Conservation (phyloP, 2,888 invertebrate species). For the Drosophila leonis region DNA sequence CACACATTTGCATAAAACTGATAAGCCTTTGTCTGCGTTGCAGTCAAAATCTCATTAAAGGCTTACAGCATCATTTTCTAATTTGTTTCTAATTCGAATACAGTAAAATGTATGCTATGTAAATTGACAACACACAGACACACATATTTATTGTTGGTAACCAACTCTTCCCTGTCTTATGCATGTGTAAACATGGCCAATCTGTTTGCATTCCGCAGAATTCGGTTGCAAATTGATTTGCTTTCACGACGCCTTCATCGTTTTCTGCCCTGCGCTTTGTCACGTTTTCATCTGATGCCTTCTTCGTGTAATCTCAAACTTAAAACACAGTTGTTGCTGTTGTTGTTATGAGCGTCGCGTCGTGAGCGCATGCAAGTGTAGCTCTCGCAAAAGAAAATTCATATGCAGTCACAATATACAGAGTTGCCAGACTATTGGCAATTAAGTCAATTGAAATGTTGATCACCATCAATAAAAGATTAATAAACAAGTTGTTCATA, state of each 20-base stretch:
- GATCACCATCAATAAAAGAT: slow-evolving; percentile 32
- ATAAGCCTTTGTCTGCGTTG: slow-evolving; percentile 14
- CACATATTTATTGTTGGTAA: not conserved
- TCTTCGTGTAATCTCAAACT: slow-evolving; percentile 20
- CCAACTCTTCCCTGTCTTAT: not conserved
- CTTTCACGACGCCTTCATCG: slow-evolving; percentile 32
- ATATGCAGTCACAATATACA: slow-evolving; percentile 8
- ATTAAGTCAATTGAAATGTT: slow-evolving; percentile 28
- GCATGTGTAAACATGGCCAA: slow-evolving; percentile 12
- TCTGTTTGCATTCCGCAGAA: slow-evolving; percentile 12
- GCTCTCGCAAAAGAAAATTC: slow-evolving; percentile 9
- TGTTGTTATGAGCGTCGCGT: slow-evolving; percentile 6
- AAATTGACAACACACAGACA: not conserved
- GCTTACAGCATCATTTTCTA: slow-evolving; percentile 18
- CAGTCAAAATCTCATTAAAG: slow-evolving; percentile 31
- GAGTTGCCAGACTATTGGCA: slow-evolving; percentile 24
- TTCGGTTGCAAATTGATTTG: slow-evolving; percentile 55
- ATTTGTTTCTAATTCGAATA: slow-evolving; percentile 19
- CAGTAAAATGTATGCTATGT: not conserved
- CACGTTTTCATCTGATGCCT: slow-evolving; percentile 29
- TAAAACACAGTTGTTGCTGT: slow-evolving; percentile 1
- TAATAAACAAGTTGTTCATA: slow-evolving; percentile 8
- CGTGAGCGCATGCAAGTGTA: slow-evolving; percentile 20
- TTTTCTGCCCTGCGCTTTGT: slow-evolving; percentile 15
- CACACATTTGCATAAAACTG: slow-evolving; percentile 14